These are phyloP conservation scores for Eupithecia exiguata DNA, from an alignment of 2,888 invertebrate species.

Conservation along the genomic window DNA sequence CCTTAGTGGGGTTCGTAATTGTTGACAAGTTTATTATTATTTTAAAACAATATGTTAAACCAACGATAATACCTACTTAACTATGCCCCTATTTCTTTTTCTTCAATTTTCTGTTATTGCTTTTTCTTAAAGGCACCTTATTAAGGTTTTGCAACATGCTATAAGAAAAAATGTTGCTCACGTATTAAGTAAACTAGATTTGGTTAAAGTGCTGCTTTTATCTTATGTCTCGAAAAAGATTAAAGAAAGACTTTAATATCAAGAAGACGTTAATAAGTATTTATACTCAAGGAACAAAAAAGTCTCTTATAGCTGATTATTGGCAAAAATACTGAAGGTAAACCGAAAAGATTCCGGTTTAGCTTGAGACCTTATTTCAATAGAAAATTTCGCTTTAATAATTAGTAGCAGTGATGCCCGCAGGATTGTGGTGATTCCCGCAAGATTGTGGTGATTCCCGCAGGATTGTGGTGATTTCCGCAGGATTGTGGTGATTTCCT, in stretches of 20 bases:
- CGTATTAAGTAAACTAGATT: neutral
- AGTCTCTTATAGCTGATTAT: too few species aligned
- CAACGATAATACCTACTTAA: neutral
- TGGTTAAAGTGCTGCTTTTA: neutral
- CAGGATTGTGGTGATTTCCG: neutral
- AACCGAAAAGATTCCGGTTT: neutral
- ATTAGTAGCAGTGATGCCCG: too few species aligned
- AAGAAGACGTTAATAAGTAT: neutral
- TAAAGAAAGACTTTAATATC: neutral
- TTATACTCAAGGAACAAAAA: neutral
- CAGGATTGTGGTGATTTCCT: constrained; percentile 4
- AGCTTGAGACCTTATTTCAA: neutral
- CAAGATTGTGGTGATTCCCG: too few species aligned
- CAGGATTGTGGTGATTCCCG: too few species aligned
- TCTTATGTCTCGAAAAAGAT: neutral
- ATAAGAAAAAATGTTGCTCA: neutral
- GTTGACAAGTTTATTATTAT: constrained; percentile 25
- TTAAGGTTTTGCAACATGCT: neutral
- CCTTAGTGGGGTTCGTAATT: constrained; percentile 24
- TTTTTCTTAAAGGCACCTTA: too few species aligned
- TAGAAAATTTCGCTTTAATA: neutral
- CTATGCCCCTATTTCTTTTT: neutral
- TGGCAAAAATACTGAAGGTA: neutral
- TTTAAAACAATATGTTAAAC: neutral
- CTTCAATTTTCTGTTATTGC: neutral